Percentiles rank a stretch among this genome's conserved stretches.
Evolutionary conservation across 2,888 invertebrate genomes (phyloP).

Genomic region (Leucozona laternaria): DNA sequence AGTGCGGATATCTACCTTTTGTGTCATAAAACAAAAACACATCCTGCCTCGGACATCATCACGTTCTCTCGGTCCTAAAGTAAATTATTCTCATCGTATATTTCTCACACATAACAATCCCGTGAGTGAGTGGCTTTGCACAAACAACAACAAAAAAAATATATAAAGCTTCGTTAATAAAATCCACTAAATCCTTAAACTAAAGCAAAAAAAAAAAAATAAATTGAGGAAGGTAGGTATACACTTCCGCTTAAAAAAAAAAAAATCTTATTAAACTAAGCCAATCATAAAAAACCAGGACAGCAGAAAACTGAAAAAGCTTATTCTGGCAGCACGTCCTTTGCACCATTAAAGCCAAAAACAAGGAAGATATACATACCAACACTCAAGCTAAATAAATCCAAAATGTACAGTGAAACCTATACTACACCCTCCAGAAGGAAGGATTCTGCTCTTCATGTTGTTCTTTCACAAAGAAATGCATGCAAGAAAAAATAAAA

Average conservation of each 20-base stretch:
- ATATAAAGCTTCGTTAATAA: slow-evolving; percentile 33
- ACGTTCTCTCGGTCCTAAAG: slow-evolving; percentile 46
- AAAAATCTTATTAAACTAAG: slow-evolving; percentile 68
- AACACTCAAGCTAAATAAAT: slow-evolving; percentile 20
- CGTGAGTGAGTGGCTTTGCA: slow-evolving; percentile 57
- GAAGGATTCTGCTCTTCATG: slow-evolving; percentile 28
- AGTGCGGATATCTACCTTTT: slow-evolving; percentile 30
- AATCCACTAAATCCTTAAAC: slow-evolving; percentile 56
- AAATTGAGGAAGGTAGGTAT: slow-evolving; percentile 10
- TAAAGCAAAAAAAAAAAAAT: slow-evolving; percentile 39
- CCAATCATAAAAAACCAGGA: slow-evolving; percentile 74
- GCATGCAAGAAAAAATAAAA: slow-evolving; percentile 15
- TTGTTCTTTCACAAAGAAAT: background rate
- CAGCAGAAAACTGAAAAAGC: slow-evolving; percentile 66
- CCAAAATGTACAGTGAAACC: background rate
- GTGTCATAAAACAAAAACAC: slow-evolving; percentile 36
- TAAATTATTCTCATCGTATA: slow-evolving; percentile 42
- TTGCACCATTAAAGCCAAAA: slow-evolving; percentile 15
- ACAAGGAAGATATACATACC: slow-evolving; percentile 12
- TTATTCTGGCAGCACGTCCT: slow-evolving; percentile 45
- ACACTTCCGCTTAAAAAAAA: slow-evolving; percentile 41
- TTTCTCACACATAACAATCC: slow-evolving; percentile 59
- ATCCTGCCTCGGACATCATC: slow-evolving; percentile 49
- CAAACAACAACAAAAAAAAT: background rate
- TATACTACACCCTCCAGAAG: background rate